These are phyloP conservation scores for Phasianus colchicus DNA, from an alignment of 2,113 vertebrate genomes.

Conservation along the genomic window DNA sequence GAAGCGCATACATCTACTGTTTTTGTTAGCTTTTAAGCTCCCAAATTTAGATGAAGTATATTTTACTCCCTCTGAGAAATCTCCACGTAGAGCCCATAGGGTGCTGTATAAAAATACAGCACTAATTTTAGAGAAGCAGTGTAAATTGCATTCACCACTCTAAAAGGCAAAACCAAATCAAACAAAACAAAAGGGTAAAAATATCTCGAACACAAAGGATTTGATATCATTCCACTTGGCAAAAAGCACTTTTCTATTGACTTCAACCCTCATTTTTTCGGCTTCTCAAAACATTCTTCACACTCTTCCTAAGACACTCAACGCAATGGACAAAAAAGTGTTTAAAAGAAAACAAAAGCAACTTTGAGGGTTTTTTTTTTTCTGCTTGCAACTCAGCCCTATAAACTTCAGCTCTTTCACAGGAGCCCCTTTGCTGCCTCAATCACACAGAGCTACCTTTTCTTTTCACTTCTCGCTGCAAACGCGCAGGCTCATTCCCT, in stretches of 20 bases:
- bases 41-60: neutral
- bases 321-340: neutral
- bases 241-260: neutral
- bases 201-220: neutral
- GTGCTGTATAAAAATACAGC: constrained; percentile 2
- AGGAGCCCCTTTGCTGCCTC: neutral
- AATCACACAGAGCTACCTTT: constrained; percentile 36
- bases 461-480: constrained; percentile 32
- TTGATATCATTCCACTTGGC: constrained; percentile 2
- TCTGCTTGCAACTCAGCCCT: constrained; percentile 5
- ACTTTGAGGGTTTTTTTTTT: neutral
- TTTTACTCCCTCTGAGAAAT: constrained; percentile 22
- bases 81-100: neutral
- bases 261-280: constrained; percentile 2
- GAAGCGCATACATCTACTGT: neutral
- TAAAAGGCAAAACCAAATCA: constrained; percentile 20
- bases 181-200: neutral
- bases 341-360: constrained; percentile 48
- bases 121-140: constrained; percentile 4
- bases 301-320: neutral
- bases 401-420: constrained; percentile 36
- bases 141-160: neutral
- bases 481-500: neutral
- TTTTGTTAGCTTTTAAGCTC: neutral
- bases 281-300: neutral